phyloP scores from a whole-genome alignment of 2,888 invertebrate genomes.

The Trachelus troglodyta region DNA sequence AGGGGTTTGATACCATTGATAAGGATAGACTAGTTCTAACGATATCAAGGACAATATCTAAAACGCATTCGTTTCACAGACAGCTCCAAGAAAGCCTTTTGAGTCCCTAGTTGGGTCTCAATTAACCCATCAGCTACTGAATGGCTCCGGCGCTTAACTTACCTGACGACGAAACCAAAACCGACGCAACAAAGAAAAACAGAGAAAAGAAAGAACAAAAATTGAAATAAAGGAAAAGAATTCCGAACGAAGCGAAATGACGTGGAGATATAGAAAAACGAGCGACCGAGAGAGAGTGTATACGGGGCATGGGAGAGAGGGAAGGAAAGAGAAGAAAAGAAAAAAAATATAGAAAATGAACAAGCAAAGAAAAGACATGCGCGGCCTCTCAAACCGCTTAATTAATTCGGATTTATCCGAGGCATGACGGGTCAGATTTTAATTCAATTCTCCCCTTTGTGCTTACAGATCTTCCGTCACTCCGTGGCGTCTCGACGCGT shows the following conservation, averaged over 20 bases:
- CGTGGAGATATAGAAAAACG: too few species aligned
- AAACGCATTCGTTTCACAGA: background rate
- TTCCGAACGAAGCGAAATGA: constrained; percentile 25
- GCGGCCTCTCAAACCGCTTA: constrained; percentile 54
- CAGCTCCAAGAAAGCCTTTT: constrained; percentile 32
- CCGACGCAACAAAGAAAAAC: constrained; percentile 11
- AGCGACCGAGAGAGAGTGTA: constrained; percentile 5
- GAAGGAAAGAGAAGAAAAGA: constrained; percentile 20
- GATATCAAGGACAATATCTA: constrained; percentile 1
- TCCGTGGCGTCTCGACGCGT: constrained; percentile 2
- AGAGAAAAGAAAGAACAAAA: constrained; percentile 14
- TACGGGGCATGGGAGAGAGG: constrained; percentile 16
- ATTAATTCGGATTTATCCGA: constrained; percentile 65
- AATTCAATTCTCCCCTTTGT: constrained; percentile 44
- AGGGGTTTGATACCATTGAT: too few species aligned
- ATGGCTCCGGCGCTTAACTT: constrained; percentile 48
- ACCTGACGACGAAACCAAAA: constrained; percentile 41
- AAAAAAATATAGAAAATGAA: constrained; percentile 23
- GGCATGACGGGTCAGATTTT: constrained; percentile 59
- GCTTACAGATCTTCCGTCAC: constrained; percentile 1
- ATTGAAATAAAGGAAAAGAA: constrained; percentile 24
- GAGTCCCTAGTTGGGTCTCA: constrained; percentile 53
- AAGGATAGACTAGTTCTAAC: background rate
- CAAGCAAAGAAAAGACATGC: constrained; percentile 40
- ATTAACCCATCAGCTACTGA: constrained; percentile 65